Evolutionary conservation across 2,888 invertebrate genomes (phyloP), one percentile per base, ranked within the genome.

Genomic region (Microdon myrmicae): DNA sequence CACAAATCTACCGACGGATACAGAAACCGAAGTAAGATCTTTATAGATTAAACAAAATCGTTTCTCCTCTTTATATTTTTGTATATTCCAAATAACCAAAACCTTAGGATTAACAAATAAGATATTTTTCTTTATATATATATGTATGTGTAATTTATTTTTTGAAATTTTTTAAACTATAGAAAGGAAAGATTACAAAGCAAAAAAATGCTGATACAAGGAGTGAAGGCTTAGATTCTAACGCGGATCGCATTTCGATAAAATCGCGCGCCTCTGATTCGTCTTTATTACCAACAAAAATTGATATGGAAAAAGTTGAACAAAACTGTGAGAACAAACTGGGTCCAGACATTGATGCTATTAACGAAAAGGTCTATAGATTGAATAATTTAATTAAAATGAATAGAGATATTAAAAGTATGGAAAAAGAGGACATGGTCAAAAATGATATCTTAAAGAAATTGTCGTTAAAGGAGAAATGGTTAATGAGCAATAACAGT

Each of bases 11-110:
- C 86, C 86, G 69, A 85, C 87, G 55, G 88, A 88, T 71, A 84
- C 81, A 9, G 88, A 88, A 79, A 88, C 88, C 70, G 89, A 89
- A 87, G 89, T 88, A 83, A 84, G 80, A 73, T 32, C 25, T 28
- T 4, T n/a, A 6, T 3, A 5, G 13, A 2, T 28, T 32, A 4
- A 25, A 51, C 49, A 54, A 71, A 19, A 9, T 28, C 22, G 12
- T 9, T 31, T 4, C n/a, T n/a, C n/a, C n/a, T n/a, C n/a, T n/a
- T n/a, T n/a, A n/a, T n/a, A n/a, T 25, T 10, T 13, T 8, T 19
- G 6, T 23, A 9, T 19, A 1, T 16, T 20, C 23, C 8, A 17
- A 10, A 23, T 13, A 34, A 16, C 17, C 35, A n/a, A 2, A 25
- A 7, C 34, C 32, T 26, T 17, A 20, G 35, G n/a, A n/a, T n/a